A percentile compares a stretch with the other conserved stretches of the same genome.
Evolutionary conservation across 92 coral and sea anemone genomes (phyloP).

Genomic region (Zoanthus sociatus): DNA sequence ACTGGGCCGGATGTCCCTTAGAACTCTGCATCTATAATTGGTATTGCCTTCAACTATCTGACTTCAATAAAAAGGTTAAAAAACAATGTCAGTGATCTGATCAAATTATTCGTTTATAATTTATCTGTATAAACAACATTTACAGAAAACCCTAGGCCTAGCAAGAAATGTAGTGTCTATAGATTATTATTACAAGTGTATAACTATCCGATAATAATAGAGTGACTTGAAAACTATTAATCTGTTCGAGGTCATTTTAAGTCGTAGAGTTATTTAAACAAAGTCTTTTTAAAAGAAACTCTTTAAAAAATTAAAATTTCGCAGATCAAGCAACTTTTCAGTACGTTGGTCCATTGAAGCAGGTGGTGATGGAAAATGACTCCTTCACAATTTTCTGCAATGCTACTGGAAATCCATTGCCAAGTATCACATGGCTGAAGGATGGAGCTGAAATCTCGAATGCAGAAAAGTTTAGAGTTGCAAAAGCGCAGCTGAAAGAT

Average conservation of each 20-base stretch:
- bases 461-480: constrained; percentile 19
- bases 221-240: no score
- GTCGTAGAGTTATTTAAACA: neutral
- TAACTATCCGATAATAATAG: no score
- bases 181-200: no score
- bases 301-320: neutral
- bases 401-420: constrained; percentile 70
- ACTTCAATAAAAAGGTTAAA: no score
- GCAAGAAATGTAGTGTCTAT: no score
- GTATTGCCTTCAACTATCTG: no score
- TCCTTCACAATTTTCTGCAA: constrained; percentile 52
- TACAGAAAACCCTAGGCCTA: no score
- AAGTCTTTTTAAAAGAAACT: neutral
- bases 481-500: constrained; percentile 14
- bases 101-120: no score
- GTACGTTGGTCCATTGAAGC: constrained; percentile 23
- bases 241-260: neutral
- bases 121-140: no score
- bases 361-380: constrained; percentile 47
- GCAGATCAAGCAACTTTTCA: constrained; percentile 39
- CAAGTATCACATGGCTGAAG: constrained; percentile 59
- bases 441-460: constrained; percentile 36
- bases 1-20: no score
- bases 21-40: no score
- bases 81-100: no score